These are phyloP conservation scores for Lindbergichthys nudifrons DNA, from an alignment of 2,797 vertebrate species.

Conservation along the genomic window DNA sequence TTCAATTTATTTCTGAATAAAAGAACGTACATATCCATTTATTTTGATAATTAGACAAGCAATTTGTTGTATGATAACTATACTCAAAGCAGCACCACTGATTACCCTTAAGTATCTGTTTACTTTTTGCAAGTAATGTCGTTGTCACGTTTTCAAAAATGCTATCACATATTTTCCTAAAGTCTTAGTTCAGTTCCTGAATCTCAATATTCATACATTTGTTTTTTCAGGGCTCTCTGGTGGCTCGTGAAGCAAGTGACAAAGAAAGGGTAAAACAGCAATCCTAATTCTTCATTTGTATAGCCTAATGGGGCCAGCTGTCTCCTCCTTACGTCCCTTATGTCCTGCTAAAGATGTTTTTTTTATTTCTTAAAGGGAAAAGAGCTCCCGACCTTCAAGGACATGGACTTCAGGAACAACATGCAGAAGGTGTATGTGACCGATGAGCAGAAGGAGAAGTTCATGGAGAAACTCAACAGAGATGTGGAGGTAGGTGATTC, in stretches of 20 bases:
- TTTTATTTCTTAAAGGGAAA: conserved; percentile 85
- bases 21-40: too few species aligned
- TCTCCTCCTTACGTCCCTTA: not conserved
- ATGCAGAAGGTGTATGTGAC: conserved; percentile 94
- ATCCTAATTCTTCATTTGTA: rapidly evolving
- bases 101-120: too few species aligned
- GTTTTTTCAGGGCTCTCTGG: conserved; percentile 89
- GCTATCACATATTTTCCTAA: too few species aligned
- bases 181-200: too few species aligned
- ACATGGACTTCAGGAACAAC: conserved; percentile 96
- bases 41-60: too few species aligned
- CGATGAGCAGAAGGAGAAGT: conserved; percentile 90
- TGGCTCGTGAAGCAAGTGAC: conserved; percentile 95
- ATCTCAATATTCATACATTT: conserved; percentile 15
- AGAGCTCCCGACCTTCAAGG: conserved; percentile 94
- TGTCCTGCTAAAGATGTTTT: conserved; percentile 1
- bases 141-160: too few species aligned
- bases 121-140: too few species aligned
- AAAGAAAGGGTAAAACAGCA: conserved; percentile 90
- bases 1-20: too few species aligned
- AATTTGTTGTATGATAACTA: too few species aligned
- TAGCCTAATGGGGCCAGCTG: not conserved
- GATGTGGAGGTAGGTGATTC: conserved; percentile 91
- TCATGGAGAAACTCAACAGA: conserved; percentile 93
- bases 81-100: too few species aligned